Evolutionary conservation across 2,797 vertebrate species (phyloP).

Genomic region (Trichosurus vulpecula): DNA sequence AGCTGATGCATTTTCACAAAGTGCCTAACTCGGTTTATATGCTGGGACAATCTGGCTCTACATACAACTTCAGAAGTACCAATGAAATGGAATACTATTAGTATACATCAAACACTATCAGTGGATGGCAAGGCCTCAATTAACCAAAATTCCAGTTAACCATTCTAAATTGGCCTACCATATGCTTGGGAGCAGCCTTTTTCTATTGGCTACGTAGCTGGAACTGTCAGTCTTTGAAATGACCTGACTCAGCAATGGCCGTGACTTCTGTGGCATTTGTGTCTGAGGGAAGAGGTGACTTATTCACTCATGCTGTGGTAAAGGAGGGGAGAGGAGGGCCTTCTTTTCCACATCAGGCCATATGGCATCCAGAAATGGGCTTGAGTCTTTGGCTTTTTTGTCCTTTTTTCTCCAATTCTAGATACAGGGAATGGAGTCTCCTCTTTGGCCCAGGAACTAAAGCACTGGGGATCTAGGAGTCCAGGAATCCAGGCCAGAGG

Average conservation of each 20-base stretch:
- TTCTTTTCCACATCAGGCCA: background rate
- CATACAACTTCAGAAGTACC: background rate
- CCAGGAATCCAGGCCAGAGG: background rate
- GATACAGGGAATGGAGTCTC: background rate
- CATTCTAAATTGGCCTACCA: background rate
- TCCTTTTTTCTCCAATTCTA: background rate
- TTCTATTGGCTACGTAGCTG: background rate
- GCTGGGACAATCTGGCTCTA: background rate
- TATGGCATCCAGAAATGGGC: background rate
- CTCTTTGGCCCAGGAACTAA: background rate
- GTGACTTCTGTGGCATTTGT: background rate
- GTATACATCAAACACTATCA: background rate
- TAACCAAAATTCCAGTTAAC: background rate
- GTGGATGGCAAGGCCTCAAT: background rate
- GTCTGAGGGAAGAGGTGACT: background rate
- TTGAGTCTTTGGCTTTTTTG: background rate
- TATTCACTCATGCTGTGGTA: background rate
- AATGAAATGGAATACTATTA: background rate
- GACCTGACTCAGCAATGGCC: background rate
- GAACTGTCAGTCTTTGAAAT: background rate
- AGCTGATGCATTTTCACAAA: background rate
- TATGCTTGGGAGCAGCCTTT: background rate
- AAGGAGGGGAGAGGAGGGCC: background rate
- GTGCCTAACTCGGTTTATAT: background rate
- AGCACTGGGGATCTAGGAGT: background rate